Percentiles rank a stretch among this genome's conserved stretches.
Conservation (phyloP, 2,113 vertebrate genomes). For the Ia io region DNA sequence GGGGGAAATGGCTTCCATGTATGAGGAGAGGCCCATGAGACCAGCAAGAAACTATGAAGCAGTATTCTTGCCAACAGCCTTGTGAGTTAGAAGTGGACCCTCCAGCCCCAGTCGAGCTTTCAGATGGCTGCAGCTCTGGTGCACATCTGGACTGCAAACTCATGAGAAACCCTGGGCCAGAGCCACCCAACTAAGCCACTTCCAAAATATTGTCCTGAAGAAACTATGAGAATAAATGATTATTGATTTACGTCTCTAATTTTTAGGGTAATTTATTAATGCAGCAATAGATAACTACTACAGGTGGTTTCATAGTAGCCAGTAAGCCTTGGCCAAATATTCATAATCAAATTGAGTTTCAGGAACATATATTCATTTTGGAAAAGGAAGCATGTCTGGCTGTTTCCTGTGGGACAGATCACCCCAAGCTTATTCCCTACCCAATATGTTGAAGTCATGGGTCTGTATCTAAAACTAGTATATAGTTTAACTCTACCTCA, state of each 20-base stretch:
- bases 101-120: background rate
- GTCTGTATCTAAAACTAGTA: constrained; percentile 42
- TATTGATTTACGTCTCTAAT: background rate
- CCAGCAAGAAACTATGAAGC: background rate
- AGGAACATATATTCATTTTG: constrained; percentile 7
- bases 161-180: background rate
- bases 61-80: background rate
- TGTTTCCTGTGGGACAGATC: background rate
- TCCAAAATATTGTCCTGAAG: background rate
- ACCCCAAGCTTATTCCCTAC: background rate
- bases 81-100: background rate
- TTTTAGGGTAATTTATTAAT: background rate
- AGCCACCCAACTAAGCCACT: background rate
- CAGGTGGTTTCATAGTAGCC: background rate
- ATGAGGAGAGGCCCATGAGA: background rate
- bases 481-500: constrained; percentile 29
- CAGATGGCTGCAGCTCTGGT: background rate
- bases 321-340: background rate
- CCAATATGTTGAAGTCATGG: background rate
- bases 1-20: background rate
- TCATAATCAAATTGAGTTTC: background rate
- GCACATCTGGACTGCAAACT: background rate
- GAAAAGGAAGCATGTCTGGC: background rate
- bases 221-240: background rate
- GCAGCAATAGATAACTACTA: background rate